Conservation (phyloP, 2,113 vertebrate genomes). For the Monarcha castaneiventris region DNA sequence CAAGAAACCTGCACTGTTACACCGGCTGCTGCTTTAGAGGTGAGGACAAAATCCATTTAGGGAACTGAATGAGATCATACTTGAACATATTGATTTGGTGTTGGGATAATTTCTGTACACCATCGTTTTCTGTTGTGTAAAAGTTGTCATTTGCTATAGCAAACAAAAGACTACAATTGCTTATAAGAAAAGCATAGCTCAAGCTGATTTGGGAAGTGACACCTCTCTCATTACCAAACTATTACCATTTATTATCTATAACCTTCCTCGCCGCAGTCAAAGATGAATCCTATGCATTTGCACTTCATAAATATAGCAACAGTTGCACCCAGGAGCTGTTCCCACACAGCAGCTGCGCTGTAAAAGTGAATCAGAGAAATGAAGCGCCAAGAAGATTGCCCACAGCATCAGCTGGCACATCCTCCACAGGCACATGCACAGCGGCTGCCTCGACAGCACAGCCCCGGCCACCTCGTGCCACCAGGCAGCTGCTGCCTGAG, state of each 20-base stretch:
- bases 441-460: background rate
- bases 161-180: background rate
- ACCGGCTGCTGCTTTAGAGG: background rate
- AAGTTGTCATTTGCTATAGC: background rate
- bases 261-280: background rate
- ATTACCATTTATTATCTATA: background rate
- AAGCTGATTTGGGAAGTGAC: background rate
- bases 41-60: background rate
- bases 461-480: background rate
- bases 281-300: background rate
- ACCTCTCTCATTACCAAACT: background rate
- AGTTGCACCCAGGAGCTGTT: background rate
- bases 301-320: conserved; percentile 23
- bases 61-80: background rate
- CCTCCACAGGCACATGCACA: background rate
- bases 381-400: conserved; percentile 11
- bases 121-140: background rate
- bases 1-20: background rate
- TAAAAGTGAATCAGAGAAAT: conserved; percentile 56
- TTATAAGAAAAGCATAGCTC: background rate
- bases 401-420: conserved; percentile 31
- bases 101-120: background rate
- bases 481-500: background rate
- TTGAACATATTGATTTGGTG: background rate
- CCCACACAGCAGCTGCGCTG: conserved; percentile 71